Base-by-base conservation (phyloP, 2,113 vertebrate genomes). In the Cyanocitta stelleri region DNA sequence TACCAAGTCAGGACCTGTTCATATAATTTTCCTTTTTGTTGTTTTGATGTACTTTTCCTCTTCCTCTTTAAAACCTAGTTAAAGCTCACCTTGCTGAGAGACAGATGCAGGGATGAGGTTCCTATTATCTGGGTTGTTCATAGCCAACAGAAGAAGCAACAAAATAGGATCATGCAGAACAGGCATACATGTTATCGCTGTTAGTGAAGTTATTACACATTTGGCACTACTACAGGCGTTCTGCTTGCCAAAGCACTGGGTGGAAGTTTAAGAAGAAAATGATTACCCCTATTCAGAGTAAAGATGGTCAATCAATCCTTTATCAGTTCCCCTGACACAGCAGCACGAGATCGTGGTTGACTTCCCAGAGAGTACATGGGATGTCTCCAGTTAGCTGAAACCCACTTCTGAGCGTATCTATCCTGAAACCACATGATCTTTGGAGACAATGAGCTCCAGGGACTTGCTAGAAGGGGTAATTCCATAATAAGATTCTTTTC, bases 181-280 rank as follows among this genome's bases (percentile, higher is more conserved):
- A 93, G 84, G 85, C 74, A 68, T 76, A 80, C 64, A 71, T 97
- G 91, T 94, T 97, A 96, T 93, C 37, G 2, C 87, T 14, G 73
- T 64, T 96, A 93, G 94, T 95, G 93, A 96, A 96, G 91, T 94
- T 96, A 97, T 97, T 97, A 95, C 80, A 96, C 72, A 76, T 93
- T 96, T 97, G 97, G 96, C 97, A 85, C 59, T 35, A 73, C 55
- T 10, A 39, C 63, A 96, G 43, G 51, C 43, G 93, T 95, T 95
- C 89, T 79, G 77, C 86, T 93, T 96, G 92, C 96, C 95, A 97
- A 97, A 96, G 62, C 73, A 48, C 80, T 74, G 79, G 29, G 20
- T 91, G 52, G 80, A 92, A 90, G 75, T 97, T 96, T 95, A 96
- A 97, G 96, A 84, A 96, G 87, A 64, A 97, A 97, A 96, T 93